Base-by-base conservation (phyloP, 37 sponge, comb jelly and placozoan species). In the Aphrocallistes beatrix region DNA sequence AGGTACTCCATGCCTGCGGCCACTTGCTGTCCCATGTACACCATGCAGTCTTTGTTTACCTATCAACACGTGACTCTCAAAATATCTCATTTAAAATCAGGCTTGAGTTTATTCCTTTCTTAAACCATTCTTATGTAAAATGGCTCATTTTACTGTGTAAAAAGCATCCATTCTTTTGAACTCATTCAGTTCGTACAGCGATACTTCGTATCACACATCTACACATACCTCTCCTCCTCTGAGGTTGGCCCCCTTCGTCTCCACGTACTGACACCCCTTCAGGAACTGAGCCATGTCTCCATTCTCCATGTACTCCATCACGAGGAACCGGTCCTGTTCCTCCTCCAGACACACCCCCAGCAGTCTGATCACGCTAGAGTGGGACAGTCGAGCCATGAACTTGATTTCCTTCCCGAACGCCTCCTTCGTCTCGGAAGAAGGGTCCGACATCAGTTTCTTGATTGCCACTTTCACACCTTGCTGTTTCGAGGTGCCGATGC, bases 221-320 rank as follows among this genome's bases (percentile, higher is more conserved):
- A 19, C 75, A 13, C 75, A 60, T 60, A 60, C 75, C 75, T 60
- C 32, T 60, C 75, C 34, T 19, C 75, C 75, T 13, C 75, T 60
- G 3, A 60, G 75, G 75, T 60, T 60, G 34, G 28, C 34, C 25
- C 75, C 75, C 75, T 60, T 3, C 8, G 75, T 60, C 6, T 60
- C 75, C 75, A 60, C 75, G 19, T 60, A 50, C 36, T 89, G 39
- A 39, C 83, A 83, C 23, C 90, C 86, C 84, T 92, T 51, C 36
- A 95, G 81, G 69, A 82, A 91, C 84, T 91, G 88, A 83, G 92
- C 87, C 37, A 95, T 87, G 60, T 95, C 95, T 82, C 93, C 93
- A 45, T 90, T 92, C 83, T 94, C 93, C 93, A 94, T 91, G 85
- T 94, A 94, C 86, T 94, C 94, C 89, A 94, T 94, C 75, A 94